phyloP scores from a whole-genome alignment of 2,113 vertebrate genomes.

The Labeo catla region DNA sequence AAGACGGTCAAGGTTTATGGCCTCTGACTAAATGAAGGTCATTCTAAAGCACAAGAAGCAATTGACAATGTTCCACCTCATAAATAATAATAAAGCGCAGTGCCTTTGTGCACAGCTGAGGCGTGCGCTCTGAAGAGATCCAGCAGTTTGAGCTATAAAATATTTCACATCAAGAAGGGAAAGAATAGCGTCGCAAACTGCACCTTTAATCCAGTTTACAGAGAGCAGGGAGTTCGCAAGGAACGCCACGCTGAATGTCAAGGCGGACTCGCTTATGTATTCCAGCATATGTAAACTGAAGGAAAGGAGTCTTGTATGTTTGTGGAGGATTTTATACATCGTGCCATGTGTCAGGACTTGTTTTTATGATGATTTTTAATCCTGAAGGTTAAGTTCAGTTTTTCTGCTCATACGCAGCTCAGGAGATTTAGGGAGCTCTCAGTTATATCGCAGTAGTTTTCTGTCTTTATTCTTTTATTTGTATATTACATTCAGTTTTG shows the following conservation, averaged over 20 bases:
- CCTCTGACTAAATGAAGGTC: constrained; percentile 43
- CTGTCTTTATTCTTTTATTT: neutral
- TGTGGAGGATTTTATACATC: neutral
- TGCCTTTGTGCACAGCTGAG: constrained; percentile 1
- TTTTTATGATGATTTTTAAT: neutral
- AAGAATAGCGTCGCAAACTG: neutral
- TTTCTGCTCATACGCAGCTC: neutral
- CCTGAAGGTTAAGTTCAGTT: neutral
- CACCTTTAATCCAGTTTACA: constrained; percentile 53
- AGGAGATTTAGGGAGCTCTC: neutral
- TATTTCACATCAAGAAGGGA: neutral
- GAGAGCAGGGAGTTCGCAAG: constrained; percentile 32
- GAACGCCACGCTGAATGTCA: neutral
- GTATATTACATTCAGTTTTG: neutral
- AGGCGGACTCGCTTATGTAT: neutral
- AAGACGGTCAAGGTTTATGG: constrained; percentile 25
- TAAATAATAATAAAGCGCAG: constrained; percentile 34
- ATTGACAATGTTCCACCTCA: constrained; percentile 32
- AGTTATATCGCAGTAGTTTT: neutral
- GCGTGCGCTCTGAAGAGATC: neutral
- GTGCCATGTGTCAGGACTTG: neutral
- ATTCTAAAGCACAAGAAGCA: constrained; percentile 8
- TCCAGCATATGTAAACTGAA: neutral
- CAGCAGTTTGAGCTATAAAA: constrained; percentile 13
- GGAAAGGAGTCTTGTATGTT: neutral